phyloP scores from a whole-genome alignment of 2,888 invertebrate species.

The Quadroppia sp. region DNA sequence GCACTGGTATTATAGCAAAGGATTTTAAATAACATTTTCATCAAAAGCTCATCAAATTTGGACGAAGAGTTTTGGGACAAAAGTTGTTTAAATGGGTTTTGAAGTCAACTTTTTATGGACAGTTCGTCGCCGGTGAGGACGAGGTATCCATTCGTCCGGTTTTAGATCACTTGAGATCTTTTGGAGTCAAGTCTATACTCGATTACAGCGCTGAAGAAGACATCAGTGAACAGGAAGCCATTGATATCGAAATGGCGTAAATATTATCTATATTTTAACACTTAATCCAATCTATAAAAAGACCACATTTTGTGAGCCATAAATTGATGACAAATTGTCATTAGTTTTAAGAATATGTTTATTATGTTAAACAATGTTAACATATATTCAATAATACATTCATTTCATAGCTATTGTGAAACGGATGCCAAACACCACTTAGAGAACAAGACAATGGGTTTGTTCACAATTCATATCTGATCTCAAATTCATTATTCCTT shows the following conservation, averaged over 20 bases:
- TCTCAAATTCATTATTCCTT: neutral
- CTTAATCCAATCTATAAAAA: neutral
- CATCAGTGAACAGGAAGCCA: constrained; percentile 84
- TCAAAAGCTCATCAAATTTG: constrained; percentile 67
- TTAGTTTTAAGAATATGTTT: too few relatives aligned
- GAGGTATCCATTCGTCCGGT: constrained; percentile 80
- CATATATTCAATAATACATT: too few relatives aligned
- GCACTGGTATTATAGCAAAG: neutral
- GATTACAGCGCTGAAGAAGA: constrained; percentile 99
- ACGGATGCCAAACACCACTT: too few relatives aligned
- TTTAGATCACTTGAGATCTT: constrained; percentile 77
- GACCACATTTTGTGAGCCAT: too few relatives aligned
- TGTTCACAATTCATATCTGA: neutral
- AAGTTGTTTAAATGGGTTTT: constrained; percentile 74
- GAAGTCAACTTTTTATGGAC: constrained; percentile 96
- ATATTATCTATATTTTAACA: neutral
- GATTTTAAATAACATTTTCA: neutral
- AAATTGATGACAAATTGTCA: too few relatives aligned
- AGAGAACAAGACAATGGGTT: neutral
- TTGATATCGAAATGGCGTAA: constrained; percentile 89
- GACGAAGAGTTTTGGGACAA: constrained; percentile 71
- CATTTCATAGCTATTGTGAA: too few relatives aligned
- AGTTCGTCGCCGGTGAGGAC: constrained; percentile 94
- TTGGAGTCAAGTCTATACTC: constrained; percentile 97
- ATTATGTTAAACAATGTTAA: too few relatives aligned